Evolutionary conservation across 35 echinoderm and acorn worm species (phyloP).

Genomic region (Chiridota heheva): DNA sequence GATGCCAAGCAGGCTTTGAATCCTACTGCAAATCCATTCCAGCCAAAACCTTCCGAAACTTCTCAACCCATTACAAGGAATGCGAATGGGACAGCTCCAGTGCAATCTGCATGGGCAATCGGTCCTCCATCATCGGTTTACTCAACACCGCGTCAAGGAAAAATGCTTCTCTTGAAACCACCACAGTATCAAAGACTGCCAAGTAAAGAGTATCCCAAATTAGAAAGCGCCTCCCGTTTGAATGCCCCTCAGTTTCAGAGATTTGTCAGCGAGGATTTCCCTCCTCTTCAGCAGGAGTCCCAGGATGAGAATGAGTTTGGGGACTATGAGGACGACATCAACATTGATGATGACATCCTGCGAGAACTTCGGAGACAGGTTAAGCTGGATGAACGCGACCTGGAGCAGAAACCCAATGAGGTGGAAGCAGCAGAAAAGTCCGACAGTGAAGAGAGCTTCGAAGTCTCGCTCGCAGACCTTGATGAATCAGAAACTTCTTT

Average conservation of each 20-base stretch:
- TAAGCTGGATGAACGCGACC: slow-evolving; percentile 19
- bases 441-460: not conserved
- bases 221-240: not conserved
- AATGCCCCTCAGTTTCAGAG: not conserved
- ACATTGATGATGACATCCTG: slow-evolving; percentile 69
- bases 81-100: not conserved
- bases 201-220: not conserved
- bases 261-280: slow-evolving; percentile 50
- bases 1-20: slow-evolving; percentile 69
- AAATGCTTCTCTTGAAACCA: too few species aligned
- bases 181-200: not conserved
- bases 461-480: too few species aligned
- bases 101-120: slow-evolving; percentile 29
- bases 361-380: slow-evolving; percentile 69
- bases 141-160: too few species aligned
- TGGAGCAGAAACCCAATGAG: slow-evolving; percentile 5
- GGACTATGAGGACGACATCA: slow-evolving; percentile 71
- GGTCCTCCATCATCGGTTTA: not conserved
- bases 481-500: not conserved
- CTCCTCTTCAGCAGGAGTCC: slow-evolving; percentile 10
- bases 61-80: not conserved
- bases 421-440: not conserved
- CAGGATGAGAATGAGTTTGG: slow-evolving; percentile 41
- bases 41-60: not conserved
- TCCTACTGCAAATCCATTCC: slow-evolving; percentile 31